Evolutionary conservation across 2,113 vertebrate genomes (phyloP).

Genomic region (Platysternon megacephalum): DNA sequence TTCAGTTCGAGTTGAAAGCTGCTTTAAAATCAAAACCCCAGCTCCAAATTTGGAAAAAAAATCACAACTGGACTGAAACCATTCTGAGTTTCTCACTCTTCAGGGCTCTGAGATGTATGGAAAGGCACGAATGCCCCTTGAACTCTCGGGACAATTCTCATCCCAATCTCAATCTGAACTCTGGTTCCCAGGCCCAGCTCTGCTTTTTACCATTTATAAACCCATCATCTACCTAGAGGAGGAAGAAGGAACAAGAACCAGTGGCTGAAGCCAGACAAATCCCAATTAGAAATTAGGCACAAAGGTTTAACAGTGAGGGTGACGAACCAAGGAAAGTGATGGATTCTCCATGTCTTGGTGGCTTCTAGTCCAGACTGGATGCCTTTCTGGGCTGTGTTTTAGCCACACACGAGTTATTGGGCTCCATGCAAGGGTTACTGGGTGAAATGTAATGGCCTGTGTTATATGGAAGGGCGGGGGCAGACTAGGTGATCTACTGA

Average conservation of each 20-base stretch:
- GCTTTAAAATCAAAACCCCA: background rate
- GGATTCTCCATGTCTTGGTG: background rate
- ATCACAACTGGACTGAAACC: accelerated
- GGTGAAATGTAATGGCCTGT: background rate
- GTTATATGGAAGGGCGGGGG: too few relatives aligned
- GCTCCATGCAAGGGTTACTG: background rate
- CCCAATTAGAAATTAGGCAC: background rate
- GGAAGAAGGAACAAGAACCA: background rate
- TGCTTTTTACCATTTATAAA: background rate
- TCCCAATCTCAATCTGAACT: background rate
- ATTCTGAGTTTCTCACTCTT: accelerated
- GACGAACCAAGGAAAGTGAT: background rate
- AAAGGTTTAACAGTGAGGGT: background rate
- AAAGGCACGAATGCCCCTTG: background rate
- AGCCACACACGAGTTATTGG: background rate
- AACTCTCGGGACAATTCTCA: accelerated
- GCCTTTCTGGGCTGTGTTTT: background rate
- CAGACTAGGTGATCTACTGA: background rate
- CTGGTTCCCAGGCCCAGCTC: background rate
- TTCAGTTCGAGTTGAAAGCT: background rate
- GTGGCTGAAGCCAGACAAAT: background rate
- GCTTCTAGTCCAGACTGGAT: background rate
- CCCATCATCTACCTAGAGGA: background rate
- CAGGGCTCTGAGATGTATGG: accelerated
- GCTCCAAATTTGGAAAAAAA: background rate